Percentiles rank a stretch among this genome's conserved stretches.
Evolutionary conservation across 2,888 invertebrate genomes (phyloP).

Genomic region (Lacanobia oleracea): DNA sequence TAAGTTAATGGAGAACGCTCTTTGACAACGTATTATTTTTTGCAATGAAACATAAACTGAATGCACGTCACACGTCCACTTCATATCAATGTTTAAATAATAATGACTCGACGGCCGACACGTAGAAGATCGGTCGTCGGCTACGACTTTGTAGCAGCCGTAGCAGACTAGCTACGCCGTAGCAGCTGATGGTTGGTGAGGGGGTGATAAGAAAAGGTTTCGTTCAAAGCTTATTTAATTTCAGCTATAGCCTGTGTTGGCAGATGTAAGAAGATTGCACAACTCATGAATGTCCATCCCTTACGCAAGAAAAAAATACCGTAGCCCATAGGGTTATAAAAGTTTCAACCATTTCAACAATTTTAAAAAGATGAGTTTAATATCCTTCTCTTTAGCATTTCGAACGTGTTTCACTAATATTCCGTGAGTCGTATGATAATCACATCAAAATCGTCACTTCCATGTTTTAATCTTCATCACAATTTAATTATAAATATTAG

Average conservation of each 20-base stretch:
- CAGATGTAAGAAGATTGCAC: background rate
- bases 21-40: slow-evolving; percentile 6
- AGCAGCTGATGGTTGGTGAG: background rate
- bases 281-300: background rate
- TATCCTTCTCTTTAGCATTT: background rate
- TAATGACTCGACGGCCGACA: slow-evolving; percentile 27
- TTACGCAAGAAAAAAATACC: too few relatives aligned
- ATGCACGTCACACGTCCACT: slow-evolving; percentile 4
- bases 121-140: background rate
- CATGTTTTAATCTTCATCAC: background rate
- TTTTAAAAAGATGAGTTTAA: background rate
- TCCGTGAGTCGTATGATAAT: background rate
- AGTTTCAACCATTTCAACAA: background rate
- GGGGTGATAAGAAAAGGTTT: background rate
- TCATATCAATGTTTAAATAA: background rate
- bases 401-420: background rate
- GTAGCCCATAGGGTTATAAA: too few relatives aligned
- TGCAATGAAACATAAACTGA: background rate
- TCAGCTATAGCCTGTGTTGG: background rate
- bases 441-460: background rate
- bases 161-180: slow-evolving; percentile 14
- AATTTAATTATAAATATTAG: too few relatives aligned
- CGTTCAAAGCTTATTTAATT: background rate
- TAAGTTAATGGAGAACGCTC: background rate
- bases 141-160: slow-evolving; percentile 14